A percentile compares a stretch with the other conserved stretches of the same genome.
phyloP scores from a whole-genome alignment of 2,888 invertebrate species.

The Lymantria monacha region DNA sequence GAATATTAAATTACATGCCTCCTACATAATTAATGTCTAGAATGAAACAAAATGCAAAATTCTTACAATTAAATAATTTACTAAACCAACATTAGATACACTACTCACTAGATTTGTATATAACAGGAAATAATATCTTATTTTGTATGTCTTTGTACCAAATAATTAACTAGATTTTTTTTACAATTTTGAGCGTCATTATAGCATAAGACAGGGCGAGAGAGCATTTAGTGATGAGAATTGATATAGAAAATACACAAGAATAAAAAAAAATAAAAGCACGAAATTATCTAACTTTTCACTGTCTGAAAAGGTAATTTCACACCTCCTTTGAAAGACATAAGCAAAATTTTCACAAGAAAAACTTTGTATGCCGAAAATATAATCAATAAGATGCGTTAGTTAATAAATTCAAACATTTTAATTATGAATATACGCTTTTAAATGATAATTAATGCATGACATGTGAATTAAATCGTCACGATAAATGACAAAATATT shows the following conservation, averaged over 20 bases:
- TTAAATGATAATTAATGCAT: background rate
- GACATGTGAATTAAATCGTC: too few relatives aligned
- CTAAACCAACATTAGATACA: conserved; percentile 52
- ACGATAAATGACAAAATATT: background rate
- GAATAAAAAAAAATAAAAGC: conserved; percentile 34
- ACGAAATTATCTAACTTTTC: conserved; percentile 66
- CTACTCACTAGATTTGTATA: conserved; percentile 67
- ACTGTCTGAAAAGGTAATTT: conserved; percentile 64
- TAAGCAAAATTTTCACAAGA: conserved; percentile 65
- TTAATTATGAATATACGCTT: background rate
- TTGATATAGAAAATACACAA: conserved; percentile 14
- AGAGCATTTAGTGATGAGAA: conserved; percentile 49
- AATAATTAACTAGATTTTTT: conserved; percentile 58
- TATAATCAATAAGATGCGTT: conserved; percentile 8
- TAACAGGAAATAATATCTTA: conserved; percentile 73
- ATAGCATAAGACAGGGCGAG: conserved; percentile 45
- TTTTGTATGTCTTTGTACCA: conserved; percentile 80
- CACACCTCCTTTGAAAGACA: conserved; percentile 52
- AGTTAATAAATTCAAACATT: conserved; percentile 11
- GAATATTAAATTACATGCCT: conserved; percentile 57
- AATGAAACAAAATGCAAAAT: conserved; percentile 65
- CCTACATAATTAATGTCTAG: conserved; percentile 63
- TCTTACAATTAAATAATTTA: conserved; percentile 72
- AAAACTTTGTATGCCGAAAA: conserved; percentile 70
- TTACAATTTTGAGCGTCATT: conserved; percentile 52